Conservation (phyloP, 2,888 invertebrate species). For the Elgonia sp. region DNA sequence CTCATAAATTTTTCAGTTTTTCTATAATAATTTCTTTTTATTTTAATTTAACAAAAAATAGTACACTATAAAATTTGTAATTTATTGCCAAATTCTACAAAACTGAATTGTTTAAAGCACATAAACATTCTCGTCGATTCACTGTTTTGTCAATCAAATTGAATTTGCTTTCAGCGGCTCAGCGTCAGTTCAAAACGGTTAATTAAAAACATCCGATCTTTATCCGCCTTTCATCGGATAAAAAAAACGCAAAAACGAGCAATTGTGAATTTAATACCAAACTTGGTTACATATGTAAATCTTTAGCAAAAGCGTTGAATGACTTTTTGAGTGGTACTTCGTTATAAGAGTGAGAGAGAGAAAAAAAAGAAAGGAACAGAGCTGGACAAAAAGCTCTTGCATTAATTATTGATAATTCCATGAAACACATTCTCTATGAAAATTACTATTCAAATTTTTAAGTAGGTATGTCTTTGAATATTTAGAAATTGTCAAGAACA, state of each 20-base stretch:
- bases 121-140: slow-evolving; percentile 5
- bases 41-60: no score
- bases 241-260: slow-evolving; percentile 28
- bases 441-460: background rate
- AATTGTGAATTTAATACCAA: slow-evolving; percentile 25
- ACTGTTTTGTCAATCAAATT: slow-evolving; percentile 29
- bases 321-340: slow-evolving; percentile 6
- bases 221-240: slow-evolving; percentile 15
- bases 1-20: no score
- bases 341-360: background rate
- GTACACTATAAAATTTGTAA: no score
- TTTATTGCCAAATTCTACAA: no score
- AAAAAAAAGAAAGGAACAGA: background rate
- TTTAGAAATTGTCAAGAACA: no score
- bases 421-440: background rate
- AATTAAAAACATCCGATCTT: slow-evolving; percentile 41
- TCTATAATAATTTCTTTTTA: no score
- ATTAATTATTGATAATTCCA: slow-evolving; percentile 30
- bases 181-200: background rate
- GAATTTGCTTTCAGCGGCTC: slow-evolving; percentile 15
- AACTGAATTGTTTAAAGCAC: slow-evolving; percentile 7
- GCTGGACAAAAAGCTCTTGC: background rate
- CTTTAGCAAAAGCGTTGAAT: slow-evolving; percentile 26
- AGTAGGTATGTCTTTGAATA: background rate
- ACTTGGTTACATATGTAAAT: slow-evolving; percentile 42